A percentile compares a stretch with the other conserved stretches of the same genome.
These are phyloP conservation scores for Bombus superbus DNA, from an alignment of 1,140 invertebrate genomes.

Conservation along the genomic window DNA sequence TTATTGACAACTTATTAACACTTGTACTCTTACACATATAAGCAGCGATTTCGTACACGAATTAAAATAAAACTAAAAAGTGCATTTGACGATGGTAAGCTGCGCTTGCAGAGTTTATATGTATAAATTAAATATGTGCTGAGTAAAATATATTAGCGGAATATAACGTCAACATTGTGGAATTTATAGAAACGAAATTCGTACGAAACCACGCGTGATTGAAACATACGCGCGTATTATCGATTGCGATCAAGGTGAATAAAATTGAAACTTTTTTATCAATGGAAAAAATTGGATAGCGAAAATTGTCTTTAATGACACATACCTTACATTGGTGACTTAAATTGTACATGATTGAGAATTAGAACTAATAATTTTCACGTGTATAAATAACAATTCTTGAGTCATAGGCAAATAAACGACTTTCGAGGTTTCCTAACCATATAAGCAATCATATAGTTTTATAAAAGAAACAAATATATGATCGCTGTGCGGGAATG, in stretches of 20 bases:
- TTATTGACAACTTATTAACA: conserved; percentile 64
- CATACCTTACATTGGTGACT: conserved; percentile 28
- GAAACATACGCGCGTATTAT: conserved; percentile 41
- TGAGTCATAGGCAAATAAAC: conserved; percentile 18
- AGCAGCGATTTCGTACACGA: conserved; percentile 65
- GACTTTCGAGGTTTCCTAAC: conserved; percentile 49
- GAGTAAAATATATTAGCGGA: conserved; percentile 60
- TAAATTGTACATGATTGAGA: conserved; percentile 39
- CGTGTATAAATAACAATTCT: conserved; percentile 39
- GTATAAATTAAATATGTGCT: conserved; percentile 63
- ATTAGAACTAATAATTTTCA: conserved; percentile 44
- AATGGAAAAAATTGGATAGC: conserved; percentile 23
- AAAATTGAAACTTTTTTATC: conserved; percentile 51
- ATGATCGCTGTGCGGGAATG: conserved; percentile 28
- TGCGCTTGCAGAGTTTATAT: conserved; percentile 70
- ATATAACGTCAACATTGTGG: conserved; percentile 57
- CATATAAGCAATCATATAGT: conserved; percentile 45
- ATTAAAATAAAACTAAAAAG: conserved; percentile 59
- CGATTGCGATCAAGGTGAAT: conserved; percentile 36
- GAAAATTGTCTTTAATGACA: conserved; percentile 5
- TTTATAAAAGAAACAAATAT: conserved; percentile 37
- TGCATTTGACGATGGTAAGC: conserved; percentile 71
- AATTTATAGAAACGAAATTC: conserved; percentile 44
- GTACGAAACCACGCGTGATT: conserved; percentile 23
- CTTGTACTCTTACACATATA: conserved; percentile 65